These are phyloP conservation scores for Marmota flaviventris DNA, from an alignment of 2,113 vertebrate species.

Conservation along the genomic window DNA sequence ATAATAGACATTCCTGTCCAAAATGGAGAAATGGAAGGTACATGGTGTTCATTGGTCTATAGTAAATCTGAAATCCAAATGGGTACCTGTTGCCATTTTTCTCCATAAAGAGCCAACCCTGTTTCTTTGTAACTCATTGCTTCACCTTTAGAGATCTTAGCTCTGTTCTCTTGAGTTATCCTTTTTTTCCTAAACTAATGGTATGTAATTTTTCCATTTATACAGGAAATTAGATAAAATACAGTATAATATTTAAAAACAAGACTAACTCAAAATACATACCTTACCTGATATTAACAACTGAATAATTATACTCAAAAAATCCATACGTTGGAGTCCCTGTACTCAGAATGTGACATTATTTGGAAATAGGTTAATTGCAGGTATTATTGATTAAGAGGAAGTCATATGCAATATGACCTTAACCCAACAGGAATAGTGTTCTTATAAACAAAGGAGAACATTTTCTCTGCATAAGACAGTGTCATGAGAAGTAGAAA, in stretches of 20 bases:
- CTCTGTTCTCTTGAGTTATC: neutral
- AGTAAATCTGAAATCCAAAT: neutral
- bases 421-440: neutral
- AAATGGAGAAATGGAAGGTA: accelerated
- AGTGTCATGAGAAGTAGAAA: neutral
- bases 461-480: neutral
- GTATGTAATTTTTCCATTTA: neutral
- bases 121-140: neutral
- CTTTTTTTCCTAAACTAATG: neutral
- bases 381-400: neutral
- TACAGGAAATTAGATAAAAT: neutral
- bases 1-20: neutral
- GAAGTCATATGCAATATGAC: neutral
- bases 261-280: neutral
- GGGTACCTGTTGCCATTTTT: neutral
- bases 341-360: neutral
- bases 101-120: neutral
- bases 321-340: neutral
- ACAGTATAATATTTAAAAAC: neutral
- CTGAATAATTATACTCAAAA: neutral
- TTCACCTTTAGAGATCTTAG: neutral
- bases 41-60: no score
- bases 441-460: neutral
- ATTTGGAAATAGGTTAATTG: neutral
- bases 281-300: neutral